Percentiles rank a stretch among this genome's conserved stretches.
These are phyloP conservation scores for Clarias batrachus DNA, from an alignment of 2,113 vertebrate species.

Conservation along the genomic window DNA sequence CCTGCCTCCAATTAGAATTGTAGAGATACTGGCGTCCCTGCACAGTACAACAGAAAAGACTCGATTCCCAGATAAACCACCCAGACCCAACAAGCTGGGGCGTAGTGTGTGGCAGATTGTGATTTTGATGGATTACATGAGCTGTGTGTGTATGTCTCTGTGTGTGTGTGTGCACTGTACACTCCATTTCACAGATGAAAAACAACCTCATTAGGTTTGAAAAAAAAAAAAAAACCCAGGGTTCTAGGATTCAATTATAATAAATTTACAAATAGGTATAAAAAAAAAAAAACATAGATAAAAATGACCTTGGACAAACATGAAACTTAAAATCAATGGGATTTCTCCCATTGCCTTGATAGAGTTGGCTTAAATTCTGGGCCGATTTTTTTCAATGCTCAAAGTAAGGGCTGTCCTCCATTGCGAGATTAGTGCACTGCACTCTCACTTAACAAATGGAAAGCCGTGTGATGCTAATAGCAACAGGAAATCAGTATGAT, in stretches of 20 bases:
- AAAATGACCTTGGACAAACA: neutral
- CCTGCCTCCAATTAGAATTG: slow-evolving; percentile 82
- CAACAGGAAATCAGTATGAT: slow-evolving; percentile 66
- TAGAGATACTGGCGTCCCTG: slow-evolving; percentile 67
- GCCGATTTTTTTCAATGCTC: slow-evolving; percentile 59
- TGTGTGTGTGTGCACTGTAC: slow-evolving; percentile 27
- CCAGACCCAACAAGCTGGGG: slow-evolving; percentile 58
- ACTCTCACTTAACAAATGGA: slow-evolving; percentile 46
- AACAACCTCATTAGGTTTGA: neutral
- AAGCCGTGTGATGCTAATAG: slow-evolving; percentile 55
- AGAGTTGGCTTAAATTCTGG: slow-evolving; percentile 35
- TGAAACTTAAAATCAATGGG: neutral
- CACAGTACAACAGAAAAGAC: slow-evolving; percentile 51
- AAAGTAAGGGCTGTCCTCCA: slow-evolving; percentile 57
- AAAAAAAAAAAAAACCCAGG: neutral
- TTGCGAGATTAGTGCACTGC: slow-evolving; percentile 57
- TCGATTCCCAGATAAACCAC: slow-evolving; percentile 58
- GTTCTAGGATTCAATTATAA: neutral
- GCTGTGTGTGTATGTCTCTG: slow-evolving; percentile 40
- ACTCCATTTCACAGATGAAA: slow-evolving; percentile 27
- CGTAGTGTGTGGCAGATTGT: slow-evolving; percentile 42
- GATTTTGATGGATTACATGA: slow-evolving; percentile 35
- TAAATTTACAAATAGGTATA: neutral
- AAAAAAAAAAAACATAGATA: neutral
- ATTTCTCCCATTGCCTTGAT: slow-evolving; percentile 37